Conservation (phyloP, 2,888 invertebrate species). For the Mermis nigrescens region DNA sequence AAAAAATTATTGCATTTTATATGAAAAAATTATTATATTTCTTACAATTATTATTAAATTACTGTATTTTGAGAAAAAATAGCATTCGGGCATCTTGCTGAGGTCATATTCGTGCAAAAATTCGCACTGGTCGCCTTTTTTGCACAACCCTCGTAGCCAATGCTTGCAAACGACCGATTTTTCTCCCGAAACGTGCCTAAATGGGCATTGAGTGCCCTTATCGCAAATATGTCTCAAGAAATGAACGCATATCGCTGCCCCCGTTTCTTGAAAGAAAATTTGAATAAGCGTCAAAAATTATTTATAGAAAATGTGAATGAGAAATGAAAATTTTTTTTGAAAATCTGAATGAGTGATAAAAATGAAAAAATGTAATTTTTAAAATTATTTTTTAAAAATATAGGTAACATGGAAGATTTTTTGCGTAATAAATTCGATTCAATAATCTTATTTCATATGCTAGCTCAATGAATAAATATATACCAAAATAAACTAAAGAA, state of each 20-base stretch:
- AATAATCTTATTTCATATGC: too few species aligned
- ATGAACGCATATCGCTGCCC: conserved; percentile 84
- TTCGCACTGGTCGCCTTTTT: conserved; percentile 98
- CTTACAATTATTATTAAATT: conserved; percentile 30
- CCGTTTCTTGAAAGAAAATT: conserved; percentile 73
- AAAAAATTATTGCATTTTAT: too few species aligned
- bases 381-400: too few species aligned
- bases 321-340: neutral
- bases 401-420: neutral
- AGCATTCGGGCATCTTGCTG: conserved; percentile 99
- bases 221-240: conserved; percentile 50
- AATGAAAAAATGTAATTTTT: too few species aligned
- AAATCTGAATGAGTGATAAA: neutral
- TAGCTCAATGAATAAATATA: too few species aligned
- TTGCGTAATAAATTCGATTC: too few species aligned
- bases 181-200: conserved; percentile 88
- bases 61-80: conserved; percentile 94
- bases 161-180: conserved; percentile 97
- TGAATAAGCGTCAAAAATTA: neutral
- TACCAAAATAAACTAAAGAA: too few species aligned
- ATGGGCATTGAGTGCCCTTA: conserved; percentile 79
- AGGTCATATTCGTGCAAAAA: conserved; percentile 98
- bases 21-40: too few species aligned
- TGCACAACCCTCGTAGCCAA: conserved; percentile 93
- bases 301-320: neutral